Evolutionary conservation across 2,888 invertebrate species (phyloP).

Genomic region (Ephialtes manifestator): DNA sequence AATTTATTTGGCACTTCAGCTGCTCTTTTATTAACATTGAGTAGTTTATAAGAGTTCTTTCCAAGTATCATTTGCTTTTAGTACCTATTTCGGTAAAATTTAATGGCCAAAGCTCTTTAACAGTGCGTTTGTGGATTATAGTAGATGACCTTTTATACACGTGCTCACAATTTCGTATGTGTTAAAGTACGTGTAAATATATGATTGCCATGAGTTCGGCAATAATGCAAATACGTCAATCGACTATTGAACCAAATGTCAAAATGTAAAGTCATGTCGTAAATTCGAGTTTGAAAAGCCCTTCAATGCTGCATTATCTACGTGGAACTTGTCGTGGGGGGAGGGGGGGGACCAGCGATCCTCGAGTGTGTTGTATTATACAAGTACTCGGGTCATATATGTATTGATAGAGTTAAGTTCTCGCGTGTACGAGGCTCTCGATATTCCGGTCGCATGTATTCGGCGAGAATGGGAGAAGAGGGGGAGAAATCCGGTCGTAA

Average conservation of each 20-base stretch:
- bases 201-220: neutral
- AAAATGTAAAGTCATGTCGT: neutral
- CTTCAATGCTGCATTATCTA: constrained; percentile 7
- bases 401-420: neutral
- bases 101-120: neutral
- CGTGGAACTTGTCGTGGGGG: neutral
- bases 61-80: neutral
- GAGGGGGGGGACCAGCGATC: constrained; percentile 4
- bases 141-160: neutral
- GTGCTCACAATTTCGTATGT: neutral
- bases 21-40: neutral
- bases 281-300: neutral
- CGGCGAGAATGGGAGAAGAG: neutral
- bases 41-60: neutral
- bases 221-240: neutral
- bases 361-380: constrained; percentile 25
- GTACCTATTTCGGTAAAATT: neutral
- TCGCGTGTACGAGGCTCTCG: constrained; percentile 19
- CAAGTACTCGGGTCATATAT: neutral
- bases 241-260: neutral
- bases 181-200: neutral
- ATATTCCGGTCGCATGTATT: constrained; percentile 50
- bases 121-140: neutral
- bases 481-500: constrained; percentile 39
- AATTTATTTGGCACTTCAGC: neutral